Percentiles rank a stretch among this genome's conserved stretches.
phyloP scores from a whole-genome alignment of 2,113 vertebrate species.

The Ellobius talpinus region DNA sequence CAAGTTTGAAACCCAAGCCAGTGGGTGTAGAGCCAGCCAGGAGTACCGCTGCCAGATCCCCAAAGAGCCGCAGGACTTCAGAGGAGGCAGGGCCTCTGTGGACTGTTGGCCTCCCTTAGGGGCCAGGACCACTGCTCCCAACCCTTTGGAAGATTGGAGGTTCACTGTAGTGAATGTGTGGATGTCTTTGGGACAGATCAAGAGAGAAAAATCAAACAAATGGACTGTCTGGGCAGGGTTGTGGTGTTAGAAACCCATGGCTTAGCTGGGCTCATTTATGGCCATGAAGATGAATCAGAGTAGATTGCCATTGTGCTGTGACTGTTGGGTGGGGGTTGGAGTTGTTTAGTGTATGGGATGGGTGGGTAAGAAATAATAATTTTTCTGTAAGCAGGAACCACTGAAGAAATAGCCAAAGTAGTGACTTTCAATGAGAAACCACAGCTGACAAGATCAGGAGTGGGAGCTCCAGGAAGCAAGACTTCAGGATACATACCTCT shows the following conservation, averaged over 20 bases:
- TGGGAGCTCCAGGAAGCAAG: background rate
- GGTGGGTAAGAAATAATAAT: background rate
- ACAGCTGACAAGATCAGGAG: background rate
- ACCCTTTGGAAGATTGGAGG: background rate
- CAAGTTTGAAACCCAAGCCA: background rate
- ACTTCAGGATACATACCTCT: background rate
- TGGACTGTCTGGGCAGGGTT: background rate
- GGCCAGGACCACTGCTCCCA: background rate
- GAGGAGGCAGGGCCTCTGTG: background rate
- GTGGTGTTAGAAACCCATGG: background rate
- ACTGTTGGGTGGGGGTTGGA: background rate
- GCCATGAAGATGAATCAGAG: background rate
- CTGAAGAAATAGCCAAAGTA: background rate
- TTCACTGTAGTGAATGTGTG: background rate
- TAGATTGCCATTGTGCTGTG: background rate
- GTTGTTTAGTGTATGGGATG: background rate
- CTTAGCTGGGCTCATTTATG: background rate
- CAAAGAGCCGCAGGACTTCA: constrained; percentile 43
- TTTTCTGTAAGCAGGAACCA: background rate
- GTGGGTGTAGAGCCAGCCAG: background rate
- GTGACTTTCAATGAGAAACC: background rate
- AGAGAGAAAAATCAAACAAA: background rate
- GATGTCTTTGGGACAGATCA: background rate
- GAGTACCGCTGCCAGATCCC: background rate
- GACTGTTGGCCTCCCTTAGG: background rate